phyloP scores from a whole-genome alignment of 2,888 invertebrate genomes.

The Agrilus biguttatus region DNA sequence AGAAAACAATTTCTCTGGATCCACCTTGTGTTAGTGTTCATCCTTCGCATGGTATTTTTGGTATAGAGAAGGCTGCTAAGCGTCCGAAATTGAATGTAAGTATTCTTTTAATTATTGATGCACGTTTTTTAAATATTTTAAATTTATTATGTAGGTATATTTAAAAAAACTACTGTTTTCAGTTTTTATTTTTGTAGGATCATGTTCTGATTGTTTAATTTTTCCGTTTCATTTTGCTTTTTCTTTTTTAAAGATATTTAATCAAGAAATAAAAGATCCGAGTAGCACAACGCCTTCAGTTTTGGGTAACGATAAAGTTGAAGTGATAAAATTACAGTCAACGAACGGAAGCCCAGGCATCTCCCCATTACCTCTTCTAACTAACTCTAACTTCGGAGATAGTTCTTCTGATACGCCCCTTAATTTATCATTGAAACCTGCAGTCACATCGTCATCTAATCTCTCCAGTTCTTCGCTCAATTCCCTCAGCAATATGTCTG shows the following conservation, averaged over 20 bases:
- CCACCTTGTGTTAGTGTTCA: conserved; percentile 49
- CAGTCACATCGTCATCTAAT: conserved; percentile 21
- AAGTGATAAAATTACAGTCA: conserved; percentile 68
- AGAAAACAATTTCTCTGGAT: conserved; percentile 79
- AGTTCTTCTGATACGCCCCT: conserved; percentile 62
- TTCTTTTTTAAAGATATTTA: no score
- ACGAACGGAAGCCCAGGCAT: conserved; percentile 35
- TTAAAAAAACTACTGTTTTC: not conserved
- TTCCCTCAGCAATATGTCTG: conserved; percentile 42
- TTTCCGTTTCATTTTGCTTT: no score
- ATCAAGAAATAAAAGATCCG: no score
- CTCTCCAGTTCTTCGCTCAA: conserved; percentile 38
- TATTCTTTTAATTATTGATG: not conserved
- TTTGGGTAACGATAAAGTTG: conserved; percentile 32
- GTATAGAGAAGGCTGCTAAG: conserved; percentile 33
- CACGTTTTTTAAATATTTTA: not conserved
- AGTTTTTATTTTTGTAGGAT: not conserved
- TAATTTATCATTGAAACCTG: conserved; percentile 69
- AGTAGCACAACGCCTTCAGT: no score
- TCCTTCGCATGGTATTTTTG: conserved; percentile 32
- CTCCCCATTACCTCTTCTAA: conserved; percentile 15
- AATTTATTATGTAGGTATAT: not conserved
- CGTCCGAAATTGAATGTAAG: conserved; percentile 28
- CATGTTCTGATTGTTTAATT: no score
- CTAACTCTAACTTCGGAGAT: conserved; percentile 24